phyloP scores from a whole-genome alignment of 2,113 vertebrate genomes.

The Pseudorectes ferrugineus region DNA sequence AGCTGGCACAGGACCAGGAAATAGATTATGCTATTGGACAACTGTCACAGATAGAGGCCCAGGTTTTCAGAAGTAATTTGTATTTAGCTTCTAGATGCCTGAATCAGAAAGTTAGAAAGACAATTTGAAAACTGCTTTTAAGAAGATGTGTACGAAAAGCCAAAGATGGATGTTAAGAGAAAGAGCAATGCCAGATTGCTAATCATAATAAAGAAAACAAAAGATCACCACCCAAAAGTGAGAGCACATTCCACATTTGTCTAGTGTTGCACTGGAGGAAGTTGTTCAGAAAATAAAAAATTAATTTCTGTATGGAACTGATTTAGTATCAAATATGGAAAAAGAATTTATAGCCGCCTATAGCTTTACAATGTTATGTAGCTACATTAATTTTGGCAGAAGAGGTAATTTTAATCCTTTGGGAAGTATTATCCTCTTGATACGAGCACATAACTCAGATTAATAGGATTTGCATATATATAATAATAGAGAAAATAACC shows the following conservation, averaged over 20 bases:
- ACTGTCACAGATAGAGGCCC: neutral
- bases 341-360: neutral
- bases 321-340: conserved; percentile 18
- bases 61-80: neutral
- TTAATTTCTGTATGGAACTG: neutral
- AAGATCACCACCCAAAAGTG: neutral
- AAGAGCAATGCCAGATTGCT: neutral
- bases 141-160: neutral
- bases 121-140: neutral
- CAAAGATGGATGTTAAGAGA: neutral
- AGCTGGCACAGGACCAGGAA: neutral
- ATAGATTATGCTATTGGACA: neutral
- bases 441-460: conserved; percentile 40
- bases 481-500: conserved; percentile 2
- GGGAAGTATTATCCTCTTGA: conserved; percentile 44
- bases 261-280: neutral
- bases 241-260: neutral
- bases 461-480: conserved; percentile 40
- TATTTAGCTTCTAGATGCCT: neutral
- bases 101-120: neutral
- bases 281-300: conserved; percentile 21
- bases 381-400: conserved; percentile 22
- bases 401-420: conserved; percentile 33
- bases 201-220: neutral
- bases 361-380: neutral